Base-by-base conservation (phyloP, 2,888 invertebrate species). In the Notodonta ziczac region DNA sequence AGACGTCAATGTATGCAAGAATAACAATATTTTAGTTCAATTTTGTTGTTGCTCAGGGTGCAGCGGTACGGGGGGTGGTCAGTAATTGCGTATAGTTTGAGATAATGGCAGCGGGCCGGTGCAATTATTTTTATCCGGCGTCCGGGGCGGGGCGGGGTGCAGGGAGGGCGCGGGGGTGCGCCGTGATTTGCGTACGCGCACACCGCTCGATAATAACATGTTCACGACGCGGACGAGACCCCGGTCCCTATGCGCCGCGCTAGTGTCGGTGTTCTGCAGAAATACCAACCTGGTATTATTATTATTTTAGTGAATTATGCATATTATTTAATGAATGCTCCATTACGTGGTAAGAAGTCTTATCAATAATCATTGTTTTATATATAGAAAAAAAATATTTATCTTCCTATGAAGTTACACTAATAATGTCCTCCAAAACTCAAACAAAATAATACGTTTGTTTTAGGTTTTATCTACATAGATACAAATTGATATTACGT, bases 61-160 rank as follows among this genome's bases (percentile, higher is more conserved):
- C 24, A 59, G 59, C 63, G 66, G 79, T 81, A 63, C 67, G 65
- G 73, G 77, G 69, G 57, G 62, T 75, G 82, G 82, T 73, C 85
- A 80, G 89, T 89, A 88, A 90, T 91, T 89, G 87, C 85, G 85
- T 89, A 86, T 87, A 88, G 89, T 89, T 85, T 77, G 83, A 80
- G 84, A 83, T 87, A 89, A 91, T 91, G 77, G 83, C 83, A 68
- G 84, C 76, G 82, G 83, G 80, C 79, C 81, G 80, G 84, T 82
- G 86, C 87, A 89, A 91, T 91, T 90, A 90, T 91, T 88, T 82
- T 82, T 81, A 86, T 86, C 85, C 80, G 79, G 67, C 76, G 81
- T 73, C 68, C 72, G 75, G 59, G 66, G 60, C 64, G 67, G 59
- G 68, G 67, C 73, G 72, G 70, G 70, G 59, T 69, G 67, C 73